phyloP scores from a whole-genome alignment of 1,140 invertebrate genomes.

The Lasioglossum baleicum region DNA sequence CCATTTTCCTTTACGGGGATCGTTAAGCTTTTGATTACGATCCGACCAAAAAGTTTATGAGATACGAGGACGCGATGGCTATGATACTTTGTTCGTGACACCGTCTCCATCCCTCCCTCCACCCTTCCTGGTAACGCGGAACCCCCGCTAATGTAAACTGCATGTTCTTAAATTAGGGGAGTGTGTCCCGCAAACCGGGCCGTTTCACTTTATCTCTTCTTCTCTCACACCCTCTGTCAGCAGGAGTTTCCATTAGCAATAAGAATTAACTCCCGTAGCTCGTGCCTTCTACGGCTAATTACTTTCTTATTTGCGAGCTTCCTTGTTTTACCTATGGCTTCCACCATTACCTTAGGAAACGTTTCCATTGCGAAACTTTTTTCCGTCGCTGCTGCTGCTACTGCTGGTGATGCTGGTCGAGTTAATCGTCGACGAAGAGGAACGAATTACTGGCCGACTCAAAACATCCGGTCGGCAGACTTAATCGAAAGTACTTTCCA shows the following conservation, averaged over 20 bases:
- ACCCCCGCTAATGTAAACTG: slow-evolving; percentile 32
- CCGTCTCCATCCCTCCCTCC: no score
- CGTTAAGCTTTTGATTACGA: slow-evolving; percentile 31
- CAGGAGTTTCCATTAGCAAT: slow-evolving; percentile 22
- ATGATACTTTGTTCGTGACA: slow-evolving; percentile 17
- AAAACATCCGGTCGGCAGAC: background rate
- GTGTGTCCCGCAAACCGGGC: slow-evolving; percentile 6
- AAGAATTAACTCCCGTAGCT: slow-evolving; percentile 18
- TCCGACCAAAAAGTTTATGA: slow-evolving; percentile 27
- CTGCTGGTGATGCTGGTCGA: background rate
- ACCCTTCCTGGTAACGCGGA: background rate
- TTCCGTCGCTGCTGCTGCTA: background rate
- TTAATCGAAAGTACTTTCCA: background rate
- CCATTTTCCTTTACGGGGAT: slow-evolving; percentile 13
- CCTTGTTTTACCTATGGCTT: slow-evolving; percentile 14
- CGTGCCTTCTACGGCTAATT: slow-evolving; percentile 16
- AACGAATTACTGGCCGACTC: background rate
- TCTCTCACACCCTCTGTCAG: slow-evolving; percentile 1
- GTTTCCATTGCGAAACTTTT: slow-evolving; percentile 32
- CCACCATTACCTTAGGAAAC: slow-evolving; percentile 17
- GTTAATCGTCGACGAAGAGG: background rate
- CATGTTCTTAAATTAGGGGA: slow-evolving; percentile 36
- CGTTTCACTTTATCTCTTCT: slow-evolving; percentile 31
- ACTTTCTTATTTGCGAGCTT: slow-evolving; percentile 37
- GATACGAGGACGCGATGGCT: slow-evolving; percentile 8